Evolutionary conservation across 1,140 invertebrate genomes (phyloP), one percentile per base, ranked within the genome.

Genomic region (Papilio xuthus): DNA sequence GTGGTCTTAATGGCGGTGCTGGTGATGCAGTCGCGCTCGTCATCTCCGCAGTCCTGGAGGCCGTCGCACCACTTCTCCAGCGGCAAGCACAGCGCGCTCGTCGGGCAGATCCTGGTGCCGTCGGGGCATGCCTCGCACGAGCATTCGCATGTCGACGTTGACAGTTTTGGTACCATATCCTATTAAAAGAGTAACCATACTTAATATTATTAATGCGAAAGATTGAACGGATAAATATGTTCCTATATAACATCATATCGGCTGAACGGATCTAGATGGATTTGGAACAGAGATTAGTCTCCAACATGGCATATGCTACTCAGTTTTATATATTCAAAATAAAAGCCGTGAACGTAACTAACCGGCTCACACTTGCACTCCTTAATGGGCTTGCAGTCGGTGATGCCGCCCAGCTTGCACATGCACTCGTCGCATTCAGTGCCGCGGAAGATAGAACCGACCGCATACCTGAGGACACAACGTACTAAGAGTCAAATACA

Each of bases 31-130:
- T 96, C 93, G 3, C 93, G 90, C 91, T 98, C 98, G 92, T 98
- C 98, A 91, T 98, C 97, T 3, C 96, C 96, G 89, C 98, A 98
- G 86, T 98, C 96, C 81, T 96, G 94, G 0, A 98, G 91, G 0
- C 97, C 97, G 88, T 98, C 96, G 91, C 98, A 98, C 96, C 97
- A 97, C 0, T 94, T 91, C 1, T 94, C 92, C 78, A 95, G 94
- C 1, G 96, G 94, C 9, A 98, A 95, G 84, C 98, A 98, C 69
- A 96, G 92, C 56, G 96, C 96, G 84, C 95, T 97, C 0, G 96
- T 96, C 0, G 96, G 96, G 85, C 98, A 98, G 23, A 97, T 92
- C 67, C 93, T 94, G 13, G 95, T 96, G 20, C 95, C 95, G 13
- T 85, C 81, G 9, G 95, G 94, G 84, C 98, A 98, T 0, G 96